Conservation (phyloP, 2,797 vertebrate species). For the Pygocentrus nattereri region DNA sequence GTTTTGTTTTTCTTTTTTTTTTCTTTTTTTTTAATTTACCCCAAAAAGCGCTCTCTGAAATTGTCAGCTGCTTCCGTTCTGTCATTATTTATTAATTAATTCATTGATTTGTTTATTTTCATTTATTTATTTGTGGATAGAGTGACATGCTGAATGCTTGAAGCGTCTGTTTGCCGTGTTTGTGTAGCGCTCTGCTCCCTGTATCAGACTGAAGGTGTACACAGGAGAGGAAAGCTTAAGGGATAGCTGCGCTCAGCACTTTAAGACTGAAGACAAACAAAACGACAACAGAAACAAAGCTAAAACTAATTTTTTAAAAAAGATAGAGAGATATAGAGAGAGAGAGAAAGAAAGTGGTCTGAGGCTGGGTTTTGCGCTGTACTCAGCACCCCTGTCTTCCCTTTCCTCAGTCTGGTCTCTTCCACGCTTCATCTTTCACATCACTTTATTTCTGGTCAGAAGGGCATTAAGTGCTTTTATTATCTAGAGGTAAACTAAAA, state of each 20-base stretch:
- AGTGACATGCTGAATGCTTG: slow-evolving; percentile 51
- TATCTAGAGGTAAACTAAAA: background rate
- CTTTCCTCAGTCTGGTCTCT: slow-evolving; percentile 52
- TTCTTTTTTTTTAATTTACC: slow-evolving; percentile 31
- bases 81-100: slow-evolving; percentile 18
- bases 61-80: slow-evolving; percentile 58
- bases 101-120: slow-evolving; percentile 1
- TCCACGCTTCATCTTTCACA: slow-evolving; percentile 53
- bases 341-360: slow-evolving; percentile 6
- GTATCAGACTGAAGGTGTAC: slow-evolving; percentile 52
- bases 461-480: slow-evolving; percentile 37
- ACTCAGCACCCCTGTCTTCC: slow-evolving; percentile 47
- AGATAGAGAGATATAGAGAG: background rate
- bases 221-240: slow-evolving; percentile 56
- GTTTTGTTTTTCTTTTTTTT: background rate
- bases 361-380: slow-evolving; percentile 50
- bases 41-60: slow-evolving; percentile 57
- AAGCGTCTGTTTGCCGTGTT: slow-evolving; percentile 58
- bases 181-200: slow-evolving; percentile 56
- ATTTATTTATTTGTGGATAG: slow-evolving; percentile 42
- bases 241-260: slow-evolving; percentile 19
- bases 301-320: background rate
- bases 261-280: background rate
- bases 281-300: background rate
- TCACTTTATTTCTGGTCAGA: slow-evolving; percentile 65